A percentile compares a stretch with the other conserved stretches of the same genome.
Conservation (phyloP, 2,113 vertebrate species). For the Ornithorhynchus anatinus region DNA sequence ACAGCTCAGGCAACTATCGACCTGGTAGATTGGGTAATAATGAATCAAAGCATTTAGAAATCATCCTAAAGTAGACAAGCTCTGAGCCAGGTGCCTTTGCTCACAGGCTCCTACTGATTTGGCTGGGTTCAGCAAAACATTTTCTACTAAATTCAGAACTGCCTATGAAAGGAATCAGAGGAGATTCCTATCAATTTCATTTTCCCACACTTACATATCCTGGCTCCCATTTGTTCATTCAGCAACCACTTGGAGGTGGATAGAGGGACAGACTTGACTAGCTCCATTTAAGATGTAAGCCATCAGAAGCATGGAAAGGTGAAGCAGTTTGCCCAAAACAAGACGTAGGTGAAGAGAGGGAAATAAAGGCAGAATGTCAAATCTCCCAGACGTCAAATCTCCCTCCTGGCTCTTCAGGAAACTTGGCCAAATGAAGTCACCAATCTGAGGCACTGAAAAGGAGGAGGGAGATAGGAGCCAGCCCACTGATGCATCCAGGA, state of each 20-base stretch:
- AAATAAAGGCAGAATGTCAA: not conserved
- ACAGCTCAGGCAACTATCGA: no score
- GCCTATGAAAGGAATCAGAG: not conserved
- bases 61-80: no score
- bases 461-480: not conserved
- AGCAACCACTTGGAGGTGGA: not conserved
- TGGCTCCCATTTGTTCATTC: not conserved
- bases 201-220: not conserved
- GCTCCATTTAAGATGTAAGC: not conserved
- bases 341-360: not conserved
- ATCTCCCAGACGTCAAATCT: no score
- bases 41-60: no score
- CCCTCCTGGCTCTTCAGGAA: no score
- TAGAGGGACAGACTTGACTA: not conserved
- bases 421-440: no score
- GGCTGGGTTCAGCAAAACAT: no score
- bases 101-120: no score
- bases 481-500: not conserved
- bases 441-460: not conserved
- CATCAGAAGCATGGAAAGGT: not conserved
- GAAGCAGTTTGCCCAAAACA: not conserved
- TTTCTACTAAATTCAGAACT: not conserved
- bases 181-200: not conserved
- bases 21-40: no score
- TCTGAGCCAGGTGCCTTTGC: no score